Percentiles rank a stretch among this genome's conserved stretches.
phyloP scores from a whole-genome alignment of 1,140 invertebrate species.

The Phymastichus coffea region DNA sequence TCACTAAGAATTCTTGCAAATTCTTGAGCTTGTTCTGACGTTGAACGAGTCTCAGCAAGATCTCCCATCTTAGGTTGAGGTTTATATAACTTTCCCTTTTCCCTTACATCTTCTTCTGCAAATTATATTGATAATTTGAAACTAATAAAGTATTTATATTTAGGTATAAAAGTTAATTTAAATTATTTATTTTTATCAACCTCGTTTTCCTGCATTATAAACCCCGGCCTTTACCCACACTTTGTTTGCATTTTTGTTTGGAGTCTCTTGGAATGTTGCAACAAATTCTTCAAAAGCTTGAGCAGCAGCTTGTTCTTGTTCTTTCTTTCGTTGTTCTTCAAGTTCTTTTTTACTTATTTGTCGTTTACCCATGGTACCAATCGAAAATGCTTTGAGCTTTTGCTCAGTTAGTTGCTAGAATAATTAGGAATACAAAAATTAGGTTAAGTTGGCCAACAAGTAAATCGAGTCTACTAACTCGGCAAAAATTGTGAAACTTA shows the following conservation, averaged over 20 bases:
- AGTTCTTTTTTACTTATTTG: constrained; percentile 81
- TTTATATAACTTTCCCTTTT: constrained; percentile 92
- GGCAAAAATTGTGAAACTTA: constrained; percentile 28
- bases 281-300: constrained; percentile 96
- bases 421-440: constrained; percentile 4
- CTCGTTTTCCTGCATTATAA: constrained; percentile 90
- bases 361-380: constrained; percentile 79
- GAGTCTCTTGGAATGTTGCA: constrained; percentile 91
- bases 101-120: constrained; percentile 81
- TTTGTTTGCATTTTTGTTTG: constrained; percentile 76
- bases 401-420: constrained; percentile 69
- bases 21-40: constrained; percentile 68
- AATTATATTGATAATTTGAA: constrained; percentile 20
- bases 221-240: constrained; percentile 96
- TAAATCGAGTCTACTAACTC: neutral
- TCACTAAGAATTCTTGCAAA: constrained; percentile 68
- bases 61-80: constrained; percentile 78
- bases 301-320: constrained; percentile 83
- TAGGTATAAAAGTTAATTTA: neutral
- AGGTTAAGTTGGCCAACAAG: constrained; percentile 2
- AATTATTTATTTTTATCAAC: constrained; percentile 28
- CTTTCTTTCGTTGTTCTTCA: constrained; percentile 85
- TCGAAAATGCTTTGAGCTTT: constrained; percentile 81
- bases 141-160: no score
- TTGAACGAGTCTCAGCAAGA: constrained; percentile 50